Percentiles rank a stretch among this genome's conserved stretches.
phyloP scores from a whole-genome alignment of 1,140 invertebrate species.

The Anoplolepis gracilipes region DNA sequence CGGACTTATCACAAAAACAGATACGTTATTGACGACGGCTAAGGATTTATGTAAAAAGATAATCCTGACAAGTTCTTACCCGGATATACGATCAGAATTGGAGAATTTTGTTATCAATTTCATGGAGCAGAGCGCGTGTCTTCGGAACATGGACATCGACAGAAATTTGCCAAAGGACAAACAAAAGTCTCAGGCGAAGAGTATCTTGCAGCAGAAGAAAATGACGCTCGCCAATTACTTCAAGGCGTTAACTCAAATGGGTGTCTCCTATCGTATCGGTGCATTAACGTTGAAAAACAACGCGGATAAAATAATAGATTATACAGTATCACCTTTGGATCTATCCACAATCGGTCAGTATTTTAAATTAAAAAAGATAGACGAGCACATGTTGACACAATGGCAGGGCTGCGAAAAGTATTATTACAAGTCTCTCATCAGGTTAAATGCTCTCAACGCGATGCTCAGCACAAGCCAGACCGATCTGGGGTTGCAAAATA shows the following conservation, averaged over 20 bases:
- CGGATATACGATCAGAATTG: conserved; percentile 87
- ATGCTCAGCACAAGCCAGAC: conserved; percentile 89
- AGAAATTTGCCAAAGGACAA: conserved; percentile 89
- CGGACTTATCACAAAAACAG: conserved; percentile 73
- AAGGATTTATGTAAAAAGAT: conserved; percentile 88
- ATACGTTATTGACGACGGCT: conserved; percentile 87
- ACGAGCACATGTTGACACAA: conserved; percentile 83
- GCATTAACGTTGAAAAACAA: conserved; percentile 83
- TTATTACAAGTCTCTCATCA: conserved; percentile 90
- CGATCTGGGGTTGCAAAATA: conserved; percentile 92
- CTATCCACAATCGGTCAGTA: conserved; percentile 85
- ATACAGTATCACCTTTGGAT: conserved; percentile 87
- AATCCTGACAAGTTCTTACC: conserved; percentile 87
- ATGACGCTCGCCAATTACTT: conserved; percentile 94
- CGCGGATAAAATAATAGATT: conserved; percentile 79
- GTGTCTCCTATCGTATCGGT: conserved; percentile 93
- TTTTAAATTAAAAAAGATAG: conserved; percentile 65
- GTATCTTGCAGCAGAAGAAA: conserved; percentile 93
- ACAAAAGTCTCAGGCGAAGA: conserved; percentile 93
- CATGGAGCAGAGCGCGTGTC: conserved; percentile 88
- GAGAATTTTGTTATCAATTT: conserved; percentile 89
- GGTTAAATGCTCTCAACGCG: conserved; percentile 89
- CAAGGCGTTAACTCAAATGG: conserved; percentile 90
- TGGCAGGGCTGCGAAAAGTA: conserved; percentile 93
- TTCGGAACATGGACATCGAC: conserved; percentile 89